phyloP scores from a whole-genome alignment of 1,140 invertebrate genomes.

The Papilio aristodemus region DNA sequence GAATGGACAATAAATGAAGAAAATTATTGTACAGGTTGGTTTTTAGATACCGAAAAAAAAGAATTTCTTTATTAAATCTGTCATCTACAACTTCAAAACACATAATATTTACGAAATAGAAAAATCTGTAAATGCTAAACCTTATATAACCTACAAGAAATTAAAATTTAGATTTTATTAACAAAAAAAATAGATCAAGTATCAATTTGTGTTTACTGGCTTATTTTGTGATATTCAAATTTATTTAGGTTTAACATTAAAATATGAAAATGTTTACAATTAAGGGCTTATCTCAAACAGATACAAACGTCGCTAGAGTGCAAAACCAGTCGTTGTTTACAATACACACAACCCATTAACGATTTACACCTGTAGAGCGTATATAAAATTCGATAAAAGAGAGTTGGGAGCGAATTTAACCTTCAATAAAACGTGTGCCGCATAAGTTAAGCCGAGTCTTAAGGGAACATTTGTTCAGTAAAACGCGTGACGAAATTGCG shows the following conservation, averaged over 20 bases:
- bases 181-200: too few relatives aligned
- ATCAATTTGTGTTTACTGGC: too few relatives aligned
- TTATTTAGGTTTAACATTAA: too few relatives aligned
- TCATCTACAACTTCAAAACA: too few relatives aligned
- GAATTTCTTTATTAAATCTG: too few relatives aligned
- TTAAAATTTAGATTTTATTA: too few relatives aligned
- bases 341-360: constrained; percentile 50
- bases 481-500: constrained; percentile 74
- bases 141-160: too few relatives aligned
- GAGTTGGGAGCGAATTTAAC: constrained; percentile 55
- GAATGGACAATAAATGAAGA: neutral
- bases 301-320: constrained; percentile 19
- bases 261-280: too few relatives aligned
- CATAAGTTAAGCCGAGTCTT: constrained; percentile 69
- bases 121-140: too few relatives aligned
- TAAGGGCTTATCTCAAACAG: constrained; percentile 37
- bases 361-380: constrained; percentile 53
- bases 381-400: constrained; percentile 58
- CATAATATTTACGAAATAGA: too few relatives aligned
- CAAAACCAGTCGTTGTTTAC: constrained; percentile 36
- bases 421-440: constrained; percentile 70
- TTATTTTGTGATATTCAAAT: too few relatives aligned
- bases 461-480: constrained; percentile 73
- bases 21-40: neutral
- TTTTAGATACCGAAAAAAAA: neutral